A percentile compares a stretch with the other conserved stretches of the same genome.
These are phyloP conservation scores for Alexandromys fortis DNA, from an alignment of 2,113 vertebrate genomes.

Conservation along the genomic window DNA sequence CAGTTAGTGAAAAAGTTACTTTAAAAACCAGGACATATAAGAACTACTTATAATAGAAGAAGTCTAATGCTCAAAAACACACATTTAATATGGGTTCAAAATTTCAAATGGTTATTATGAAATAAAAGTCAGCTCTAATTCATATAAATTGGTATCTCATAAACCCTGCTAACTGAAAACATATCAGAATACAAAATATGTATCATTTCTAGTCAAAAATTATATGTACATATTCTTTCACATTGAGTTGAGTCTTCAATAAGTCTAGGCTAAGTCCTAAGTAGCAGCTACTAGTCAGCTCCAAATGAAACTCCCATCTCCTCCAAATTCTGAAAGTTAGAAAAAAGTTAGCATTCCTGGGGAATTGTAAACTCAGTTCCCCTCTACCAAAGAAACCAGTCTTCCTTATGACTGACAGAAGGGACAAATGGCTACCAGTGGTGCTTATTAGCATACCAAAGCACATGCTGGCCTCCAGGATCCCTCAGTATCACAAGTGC, in stretches of 20 bases:
- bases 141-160: background rate
- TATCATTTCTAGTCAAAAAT: background rate
- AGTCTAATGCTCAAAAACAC: background rate
- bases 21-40: conserved; percentile 39
- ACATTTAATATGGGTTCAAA: background rate
- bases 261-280: background rate
- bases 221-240: background rate
- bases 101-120: background rate
- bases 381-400: background rate
- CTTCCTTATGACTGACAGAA: background rate
- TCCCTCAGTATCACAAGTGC: background rate
- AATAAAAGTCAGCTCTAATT: background rate
- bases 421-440: background rate
- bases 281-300: background rate
- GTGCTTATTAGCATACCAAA: background rate
- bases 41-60: conserved; percentile 9
- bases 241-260: background rate
- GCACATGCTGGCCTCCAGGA: background rate
- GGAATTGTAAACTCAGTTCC: background rate
- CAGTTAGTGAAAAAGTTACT: conserved; percentile 15
- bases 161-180: background rate
- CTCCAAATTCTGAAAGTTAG: background rate
- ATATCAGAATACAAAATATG: background rate
- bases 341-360: background rate
- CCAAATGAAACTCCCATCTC: background rate